phyloP scores from a whole-genome alignment of 53 echinoderm and acorn worm genomes.

The Stichopus horrens region DNA sequence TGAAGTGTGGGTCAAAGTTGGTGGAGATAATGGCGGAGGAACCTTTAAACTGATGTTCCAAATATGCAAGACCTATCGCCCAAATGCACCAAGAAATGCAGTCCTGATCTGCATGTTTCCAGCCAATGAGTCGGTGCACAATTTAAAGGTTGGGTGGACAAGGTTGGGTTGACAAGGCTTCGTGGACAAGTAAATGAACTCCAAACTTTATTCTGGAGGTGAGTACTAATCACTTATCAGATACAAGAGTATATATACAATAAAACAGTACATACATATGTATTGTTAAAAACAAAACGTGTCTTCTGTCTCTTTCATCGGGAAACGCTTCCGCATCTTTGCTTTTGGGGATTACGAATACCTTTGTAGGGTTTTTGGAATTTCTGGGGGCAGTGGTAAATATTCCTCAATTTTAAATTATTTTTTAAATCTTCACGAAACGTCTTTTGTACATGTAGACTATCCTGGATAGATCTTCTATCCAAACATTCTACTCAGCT shows the following conservation, averaged over 20 bases:
- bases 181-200: neutral
- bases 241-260: too few species aligned
- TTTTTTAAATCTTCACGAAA: too few species aligned
- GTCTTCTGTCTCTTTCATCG: neutral
- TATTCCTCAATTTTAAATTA: too few species aligned
- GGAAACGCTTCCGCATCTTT: neutral
- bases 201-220: neutral
- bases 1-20: conserved; percentile 15
- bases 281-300: too few species aligned
- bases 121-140: neutral
- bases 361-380: neutral
- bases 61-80: neutral
- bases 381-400: neutral
- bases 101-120: neutral
- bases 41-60: conserved; percentile 13
- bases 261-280: too few species aligned
- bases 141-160: neutral
- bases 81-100: conserved; percentile 7
- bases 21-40: conserved; percentile 1
- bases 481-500: too few species aligned
- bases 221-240: too few species aligned
- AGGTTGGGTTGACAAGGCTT: neutral
- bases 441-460: too few species aligned
- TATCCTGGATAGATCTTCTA: too few species aligned
- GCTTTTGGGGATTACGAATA: neutral